Conservation (phyloP, 30 jellyfish, hydroid and myxozoan species). For the Pseudorhiza aurosa region DNA sequence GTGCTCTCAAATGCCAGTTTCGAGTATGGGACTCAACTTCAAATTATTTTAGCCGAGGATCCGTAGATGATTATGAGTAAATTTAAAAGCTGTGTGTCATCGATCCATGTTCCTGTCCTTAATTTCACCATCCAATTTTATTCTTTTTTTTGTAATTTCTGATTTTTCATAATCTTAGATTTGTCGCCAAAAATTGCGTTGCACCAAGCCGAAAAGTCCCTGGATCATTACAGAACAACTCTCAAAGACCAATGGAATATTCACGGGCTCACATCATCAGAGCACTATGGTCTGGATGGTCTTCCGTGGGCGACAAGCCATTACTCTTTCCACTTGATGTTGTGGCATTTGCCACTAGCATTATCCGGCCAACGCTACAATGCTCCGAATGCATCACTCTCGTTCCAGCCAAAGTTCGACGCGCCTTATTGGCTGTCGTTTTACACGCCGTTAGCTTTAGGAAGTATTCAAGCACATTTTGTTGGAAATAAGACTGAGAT, state of each 20-base stretch:
- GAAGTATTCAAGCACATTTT: slow-evolving; percentile 84
- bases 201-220: slow-evolving; percentile 93
- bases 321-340: slow-evolving; percentile 86
- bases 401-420: slow-evolving; percentile 87
- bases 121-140: no score
- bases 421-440: slow-evolving; percentile 96
- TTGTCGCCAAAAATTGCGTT: slow-evolving; percentile 83
- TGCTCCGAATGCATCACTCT: slow-evolving; percentile 89
- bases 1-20: no score
- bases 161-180: no score
- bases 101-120: no score
- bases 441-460: slow-evolving; percentile 90
- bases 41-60: no score
- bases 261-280: slow-evolving; percentile 96
- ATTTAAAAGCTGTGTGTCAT: no score
- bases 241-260: slow-evolving; percentile 96
- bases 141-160: no score
- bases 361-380: slow-evolving; percentile 94
- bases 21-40: no score
- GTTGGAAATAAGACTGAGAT: slow-evolving; percentile 34
- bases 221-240: slow-evolving; percentile 95
- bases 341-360: slow-evolving; percentile 98
- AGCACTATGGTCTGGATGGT: slow-evolving; percentile 96
- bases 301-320: slow-evolving; percentile 99
- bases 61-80: no score